Conservation (phyloP, 2,888 invertebrate genomes). For the Melieria omissa region DNA sequence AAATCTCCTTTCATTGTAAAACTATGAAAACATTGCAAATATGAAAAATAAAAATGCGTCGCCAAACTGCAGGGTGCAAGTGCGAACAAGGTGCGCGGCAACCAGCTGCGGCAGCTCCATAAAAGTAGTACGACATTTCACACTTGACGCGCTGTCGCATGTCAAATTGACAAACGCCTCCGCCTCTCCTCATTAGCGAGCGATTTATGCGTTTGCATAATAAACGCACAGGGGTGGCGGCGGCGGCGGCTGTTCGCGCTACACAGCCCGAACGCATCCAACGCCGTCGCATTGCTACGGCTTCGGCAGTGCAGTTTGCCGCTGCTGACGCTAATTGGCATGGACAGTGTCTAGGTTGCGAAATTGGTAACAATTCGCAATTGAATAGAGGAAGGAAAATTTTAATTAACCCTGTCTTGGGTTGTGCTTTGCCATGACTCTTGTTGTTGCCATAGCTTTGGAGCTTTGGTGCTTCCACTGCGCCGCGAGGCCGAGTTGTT, state of each 20-base stretch:
- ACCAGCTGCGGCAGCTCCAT: neutral
- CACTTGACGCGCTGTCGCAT: conserved; percentile 11
- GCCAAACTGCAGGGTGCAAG: neutral
- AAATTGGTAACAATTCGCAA: neutral
- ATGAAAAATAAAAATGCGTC: neutral
- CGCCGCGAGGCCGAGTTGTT: too few relatives aligned
- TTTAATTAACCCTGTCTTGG: too few relatives aligned
- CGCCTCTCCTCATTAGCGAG: neutral
- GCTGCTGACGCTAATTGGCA: conserved; percentile 4
- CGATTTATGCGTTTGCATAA: conserved; percentile 26
- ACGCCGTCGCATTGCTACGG: neutral
- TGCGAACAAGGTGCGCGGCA: neutral
- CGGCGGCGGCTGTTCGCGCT: neutral
- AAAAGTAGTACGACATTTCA: conserved; percentile 17
- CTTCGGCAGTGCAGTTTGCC: conserved; percentile 1
- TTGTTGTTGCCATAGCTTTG: too few relatives aligned
- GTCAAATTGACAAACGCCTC: neutral
- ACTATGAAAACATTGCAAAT: neutral
- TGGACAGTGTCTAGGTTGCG: conserved; percentile 23
- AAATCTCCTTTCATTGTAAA: neutral
- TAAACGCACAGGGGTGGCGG: neutral
- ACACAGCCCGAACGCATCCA: neutral
- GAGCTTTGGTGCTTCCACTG: too few relatives aligned
- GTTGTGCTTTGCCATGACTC: too few relatives aligned
- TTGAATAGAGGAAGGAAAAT: too few relatives aligned